phyloP scores from a whole-genome alignment of 2,888 invertebrate genomes.

The Eumacrocentrus americanus region DNA sequence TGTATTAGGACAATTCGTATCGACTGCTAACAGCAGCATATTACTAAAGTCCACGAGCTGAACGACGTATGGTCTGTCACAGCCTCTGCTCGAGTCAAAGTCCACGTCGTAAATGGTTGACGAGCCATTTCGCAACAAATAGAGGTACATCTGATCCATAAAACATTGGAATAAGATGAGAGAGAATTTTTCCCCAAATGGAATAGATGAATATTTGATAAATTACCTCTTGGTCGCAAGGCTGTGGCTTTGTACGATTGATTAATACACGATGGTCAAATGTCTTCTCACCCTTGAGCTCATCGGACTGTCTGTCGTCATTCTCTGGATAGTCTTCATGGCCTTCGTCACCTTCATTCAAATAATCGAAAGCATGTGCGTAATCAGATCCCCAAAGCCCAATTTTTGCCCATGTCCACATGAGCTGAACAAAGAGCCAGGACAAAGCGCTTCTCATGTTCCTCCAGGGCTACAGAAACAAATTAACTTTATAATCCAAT shows the following conservation, averaged over 20 bases:
- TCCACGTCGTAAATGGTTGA: conserved; percentile 47
- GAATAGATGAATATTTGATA: no score
- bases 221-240: conserved; percentile 81
- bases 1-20: conserved; percentile 66
- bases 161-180: no score
- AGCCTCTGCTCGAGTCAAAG: conserved; percentile 39
- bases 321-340: conserved; percentile 45
- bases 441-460: conserved; percentile 43
- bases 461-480: conserved; percentile 47
- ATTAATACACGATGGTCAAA: conserved; percentile 72
- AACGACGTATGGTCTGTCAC: conserved; percentile 71
- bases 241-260: conserved; percentile 80
- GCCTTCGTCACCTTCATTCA: conserved; percentile 44
- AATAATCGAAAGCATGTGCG: conserved; percentile 45
- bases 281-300: conserved; percentile 63
- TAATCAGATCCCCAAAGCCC: conserved; percentile 51
- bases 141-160: conserved; percentile 57
- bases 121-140: conserved; percentile 55
- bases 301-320: conserved; percentile 51
- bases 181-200: no score
- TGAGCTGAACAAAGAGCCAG: conserved; percentile 51
- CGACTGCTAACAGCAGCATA: conserved; percentile 78
- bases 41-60: conserved; percentile 79
- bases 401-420: conserved; percentile 49
- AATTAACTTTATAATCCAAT: conserved; percentile 1